phyloP scores from a whole-genome alignment of 2,113 vertebrate species.

The Vireo altiloquus region DNA sequence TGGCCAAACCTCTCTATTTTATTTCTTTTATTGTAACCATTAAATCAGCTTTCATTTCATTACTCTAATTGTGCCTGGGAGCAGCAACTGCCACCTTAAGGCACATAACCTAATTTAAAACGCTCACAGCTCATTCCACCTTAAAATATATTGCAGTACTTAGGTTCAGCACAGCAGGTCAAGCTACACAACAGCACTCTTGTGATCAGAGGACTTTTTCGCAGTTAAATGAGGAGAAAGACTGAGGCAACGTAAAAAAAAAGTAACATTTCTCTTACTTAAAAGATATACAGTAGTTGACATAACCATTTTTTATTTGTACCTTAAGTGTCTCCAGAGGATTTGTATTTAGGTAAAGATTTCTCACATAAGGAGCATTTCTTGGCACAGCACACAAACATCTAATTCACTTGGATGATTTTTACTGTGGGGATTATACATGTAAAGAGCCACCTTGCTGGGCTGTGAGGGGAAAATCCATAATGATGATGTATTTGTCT shows the following conservation, averaged over 20 bases:
- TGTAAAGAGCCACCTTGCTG: slow-evolving; percentile 52
- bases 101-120: slow-evolving; percentile 36
- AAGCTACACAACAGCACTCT: slow-evolving; percentile 31
- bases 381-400: slow-evolving; percentile 49
- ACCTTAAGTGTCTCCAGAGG: slow-evolving; percentile 65
- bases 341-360: slow-evolving; percentile 60
- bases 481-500: slow-evolving; percentile 31
- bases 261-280: slow-evolving; percentile 58
- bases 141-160: slow-evolving; percentile 61
- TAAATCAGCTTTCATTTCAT: slow-evolving; percentile 12
- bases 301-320: slow-evolving; percentile 67
- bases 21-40: slow-evolving; percentile 22
- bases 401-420: slow-evolving; percentile 61
- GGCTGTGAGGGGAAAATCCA: slow-evolving; percentile 35
- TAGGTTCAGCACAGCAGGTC: slow-evolving; percentile 43
- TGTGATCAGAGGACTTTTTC: slow-evolving; percentile 54
- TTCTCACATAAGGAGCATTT: slow-evolving; percentile 52
- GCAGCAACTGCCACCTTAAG: slow-evolving; percentile 26
- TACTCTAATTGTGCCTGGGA: slow-evolving; percentile 45
- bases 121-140: slow-evolving; percentile 41
- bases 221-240: slow-evolving; percentile 47
- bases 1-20: not conserved
- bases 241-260: slow-evolving; percentile 23
- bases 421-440: slow-evolving; percentile 52
- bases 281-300: slow-evolving; percentile 65